Base-by-base conservation (phyloP, 1,140 invertebrate genomes). In the Tetragnatha versicolor region DNA sequence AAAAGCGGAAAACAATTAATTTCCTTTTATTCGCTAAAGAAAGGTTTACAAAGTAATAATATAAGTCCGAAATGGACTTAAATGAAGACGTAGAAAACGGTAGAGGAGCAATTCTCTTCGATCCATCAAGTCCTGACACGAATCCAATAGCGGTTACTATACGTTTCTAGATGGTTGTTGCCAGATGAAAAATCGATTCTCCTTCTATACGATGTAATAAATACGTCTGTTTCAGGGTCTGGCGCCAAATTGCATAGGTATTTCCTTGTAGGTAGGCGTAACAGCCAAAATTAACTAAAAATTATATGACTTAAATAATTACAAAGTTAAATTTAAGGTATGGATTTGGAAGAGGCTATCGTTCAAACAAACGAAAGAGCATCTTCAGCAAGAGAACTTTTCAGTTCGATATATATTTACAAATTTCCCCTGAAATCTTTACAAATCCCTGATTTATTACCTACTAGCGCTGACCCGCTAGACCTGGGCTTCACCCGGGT, bases 11-110 rank as follows among this genome's bases (percentile, higher is more conserved):
- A 72, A 72, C 69, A 72, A 72, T 72, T 53, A 58, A 72, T 72
- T 72, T 72, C 69, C n/a, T n/a, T 63, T 72, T 72, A 53, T 72
- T 55, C 69, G 42, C 69, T 58, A 72, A 58, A 58, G 69, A 72
- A 72, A 72, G 69, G 60, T 72, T 72, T 72, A 72, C 69, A 72
- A 72, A 72, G 69, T 72, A 72, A 72, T 72, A 72, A 72, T 72
- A 72, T 72, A 53, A 72, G 69, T 72, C 60, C 55, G 69, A 72
- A 72, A 72, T 72, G 69, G 35, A 72, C 17, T 58, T 51, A 72
- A 72, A 72, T 72, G 31, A 72, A 72, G 69, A 72, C 51, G 35
- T 51, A 58, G 27, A 49, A 58, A 73, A 61, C 22, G 29, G 17
- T 31, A 47, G 65, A 55, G 51, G 27, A 55, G 68, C 70, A 73